Evolutionary conservation across 30 jellyfish, hydroid and myxozoan genomes (phyloP), one percentile per base, ranked within the genome.

Genomic region (Aurelia coerulea): DNA sequence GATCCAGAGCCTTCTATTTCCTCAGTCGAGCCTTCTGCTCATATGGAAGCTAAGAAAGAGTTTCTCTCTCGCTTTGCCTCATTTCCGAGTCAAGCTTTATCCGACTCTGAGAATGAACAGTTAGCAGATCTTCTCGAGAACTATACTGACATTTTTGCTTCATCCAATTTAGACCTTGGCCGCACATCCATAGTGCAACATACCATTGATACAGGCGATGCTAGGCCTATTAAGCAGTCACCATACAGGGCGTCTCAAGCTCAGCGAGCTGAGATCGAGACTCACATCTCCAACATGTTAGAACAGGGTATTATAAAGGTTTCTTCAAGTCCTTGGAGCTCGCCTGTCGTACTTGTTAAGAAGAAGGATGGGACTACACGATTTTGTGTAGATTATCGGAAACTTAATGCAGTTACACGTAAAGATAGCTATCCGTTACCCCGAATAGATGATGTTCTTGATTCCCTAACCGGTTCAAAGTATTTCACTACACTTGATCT

Each of bases 261-360:
- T 5, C 74, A 80, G 29, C 46, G 62, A 65, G 74, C 16, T 35
- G 74, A 67, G 29, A 80, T 65, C 32, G 83, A 80, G 15, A 51
- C 42, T 5, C 86, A 54, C 16, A 46, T 46, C 7, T 46, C 56
- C 1, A 46, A 46, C 56, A 46, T 46, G 56, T 9, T 46, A 5
- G 56, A 46, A 5, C 56, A 46, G 56, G 14, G 14, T 5, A 46
- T 46, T 9, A 46, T 46, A 6, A 46, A 46, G 0, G 56, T 70
- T 70, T 54, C 56, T 46, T 17, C 42, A 7, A 73, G 95, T 68
- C 95, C 95, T 11, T 89, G 90, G 94, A 71, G 88, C 52, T 58
- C 95, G 9, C 97, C 97, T 2, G 79, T 74, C 9, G 95, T 89
- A 46, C 90, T 80, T 4, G 70, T 60, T 10, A 60, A 60, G 70